Conservation (phyloP, 2,113 vertebrate species). For the Cricetomys ansorgei region DNA sequence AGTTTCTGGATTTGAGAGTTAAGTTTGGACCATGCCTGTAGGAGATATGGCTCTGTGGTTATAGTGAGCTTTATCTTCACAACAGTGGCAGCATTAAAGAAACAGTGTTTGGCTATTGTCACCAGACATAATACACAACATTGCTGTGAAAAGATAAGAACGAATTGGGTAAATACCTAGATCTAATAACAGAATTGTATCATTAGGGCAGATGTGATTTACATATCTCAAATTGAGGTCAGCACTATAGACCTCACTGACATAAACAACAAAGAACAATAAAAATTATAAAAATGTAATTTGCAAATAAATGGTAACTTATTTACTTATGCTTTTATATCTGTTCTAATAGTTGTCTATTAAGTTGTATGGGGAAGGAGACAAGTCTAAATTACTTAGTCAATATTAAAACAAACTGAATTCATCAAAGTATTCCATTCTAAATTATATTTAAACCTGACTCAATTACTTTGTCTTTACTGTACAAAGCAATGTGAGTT, state of each 20-base stretch:
- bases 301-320: not conserved
- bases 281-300: not conserved
- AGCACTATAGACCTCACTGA: not conserved
- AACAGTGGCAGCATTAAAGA: not conserved
- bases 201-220: not conserved
- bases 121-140: not conserved
- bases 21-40: not conserved
- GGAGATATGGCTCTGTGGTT: not conserved
- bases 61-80: not conserved
- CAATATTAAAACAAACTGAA: not conserved
- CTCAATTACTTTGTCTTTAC: not conserved
- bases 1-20: not conserved
- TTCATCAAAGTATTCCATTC: not conserved
- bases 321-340: not conserved
- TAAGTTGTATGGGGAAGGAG: not conserved
- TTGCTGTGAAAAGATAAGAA: slow-evolving; percentile 18
- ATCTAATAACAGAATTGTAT: not conserved
- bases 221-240: not conserved
- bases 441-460: not conserved
- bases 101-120: not conserved
- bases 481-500: not conserved
- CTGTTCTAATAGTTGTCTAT: not conserved
- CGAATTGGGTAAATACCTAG: not conserved
- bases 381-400: not conserved
- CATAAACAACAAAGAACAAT: not conserved